Percentiles rank a stretch among this genome's conserved stretches.
Evolutionary conservation across 2,113 vertebrate species (phyloP).

Genomic region (Plecotus auritus): DNA sequence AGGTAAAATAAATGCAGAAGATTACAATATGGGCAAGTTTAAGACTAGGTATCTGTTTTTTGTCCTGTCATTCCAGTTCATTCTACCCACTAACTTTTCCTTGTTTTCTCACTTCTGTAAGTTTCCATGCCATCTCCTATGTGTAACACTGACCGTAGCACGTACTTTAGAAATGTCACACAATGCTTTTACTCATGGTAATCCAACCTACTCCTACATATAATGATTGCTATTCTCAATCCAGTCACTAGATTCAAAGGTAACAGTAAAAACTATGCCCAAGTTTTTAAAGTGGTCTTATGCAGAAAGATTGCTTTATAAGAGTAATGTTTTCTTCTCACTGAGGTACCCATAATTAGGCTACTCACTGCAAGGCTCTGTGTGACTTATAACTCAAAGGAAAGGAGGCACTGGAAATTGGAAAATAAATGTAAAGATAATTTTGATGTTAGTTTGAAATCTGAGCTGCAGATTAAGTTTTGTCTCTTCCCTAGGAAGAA

Average conservation of each 20-base stretch:
- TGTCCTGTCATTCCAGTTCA: background rate
- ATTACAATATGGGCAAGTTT: background rate
- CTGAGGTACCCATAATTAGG: background rate
- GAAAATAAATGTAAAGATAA: background rate
- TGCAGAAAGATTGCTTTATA: background rate
- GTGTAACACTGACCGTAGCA: background rate
- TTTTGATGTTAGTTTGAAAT: conserved; percentile 5
- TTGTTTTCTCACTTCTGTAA: background rate
- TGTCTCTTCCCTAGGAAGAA: background rate
- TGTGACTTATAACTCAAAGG: background rate
- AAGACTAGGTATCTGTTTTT: background rate
- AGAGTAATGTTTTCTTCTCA: background rate
- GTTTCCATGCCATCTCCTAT: background rate
- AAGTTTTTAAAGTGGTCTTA: background rate
- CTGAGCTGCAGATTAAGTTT: background rate
- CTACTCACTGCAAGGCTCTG: background rate
- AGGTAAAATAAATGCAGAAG: background rate
- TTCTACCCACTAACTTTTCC: background rate
- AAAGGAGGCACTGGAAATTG: background rate
- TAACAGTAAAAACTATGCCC: background rate
- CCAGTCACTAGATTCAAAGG: background rate
- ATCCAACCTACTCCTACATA: background rate
- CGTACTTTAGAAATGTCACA: background rate
- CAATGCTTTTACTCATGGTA: background rate
- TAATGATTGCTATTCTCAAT: background rate